Conservation (phyloP, 2,113 vertebrate species). For the Oostethus manadensis region DNA sequence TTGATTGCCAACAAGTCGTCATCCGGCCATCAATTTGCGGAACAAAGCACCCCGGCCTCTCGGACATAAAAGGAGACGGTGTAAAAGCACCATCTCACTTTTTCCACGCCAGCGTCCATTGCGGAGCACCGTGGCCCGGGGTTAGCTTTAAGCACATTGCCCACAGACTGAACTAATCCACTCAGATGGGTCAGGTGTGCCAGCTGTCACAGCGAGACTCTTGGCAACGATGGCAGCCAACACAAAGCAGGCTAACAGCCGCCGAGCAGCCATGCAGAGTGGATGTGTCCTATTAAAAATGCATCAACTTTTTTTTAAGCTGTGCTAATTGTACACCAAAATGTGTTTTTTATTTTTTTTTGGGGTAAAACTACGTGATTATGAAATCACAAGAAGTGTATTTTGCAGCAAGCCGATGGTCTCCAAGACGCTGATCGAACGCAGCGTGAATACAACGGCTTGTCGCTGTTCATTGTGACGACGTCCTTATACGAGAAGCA, state of each 20-base stretch:
- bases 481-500: constrained; percentile 24
- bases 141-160: constrained; percentile 48
- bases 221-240: constrained; percentile 21
- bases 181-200: constrained; percentile 66
- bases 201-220: constrained; percentile 48
- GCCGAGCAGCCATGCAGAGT: constrained; percentile 52
- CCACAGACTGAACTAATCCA: constrained; percentile 58
- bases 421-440: constrained; percentile 8
- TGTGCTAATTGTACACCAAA: constrained; percentile 16
- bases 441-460: background rate
- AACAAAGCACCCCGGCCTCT: too few relatives aligned
- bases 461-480: constrained; percentile 15
- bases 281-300: constrained; percentile 67
- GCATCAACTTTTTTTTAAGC: constrained; percentile 45
- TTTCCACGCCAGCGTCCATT: background rate
- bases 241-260: constrained; percentile 41
- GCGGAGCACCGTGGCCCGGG: constrained; percentile 10
- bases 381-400: constrained; percentile 27
- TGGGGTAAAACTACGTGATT: background rate
- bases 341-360: constrained; percentile 2
- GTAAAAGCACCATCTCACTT: background rate
- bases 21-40: too few relatives aligned
- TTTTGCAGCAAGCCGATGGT: constrained; percentile 8
- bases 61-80: too few relatives aligned
- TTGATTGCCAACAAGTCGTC: too few relatives aligned